Evolutionary conservation across 2,888 invertebrate species (phyloP), one percentile per base, ranked within the genome.

Genomic region (Anthoptus insignis): DNA sequence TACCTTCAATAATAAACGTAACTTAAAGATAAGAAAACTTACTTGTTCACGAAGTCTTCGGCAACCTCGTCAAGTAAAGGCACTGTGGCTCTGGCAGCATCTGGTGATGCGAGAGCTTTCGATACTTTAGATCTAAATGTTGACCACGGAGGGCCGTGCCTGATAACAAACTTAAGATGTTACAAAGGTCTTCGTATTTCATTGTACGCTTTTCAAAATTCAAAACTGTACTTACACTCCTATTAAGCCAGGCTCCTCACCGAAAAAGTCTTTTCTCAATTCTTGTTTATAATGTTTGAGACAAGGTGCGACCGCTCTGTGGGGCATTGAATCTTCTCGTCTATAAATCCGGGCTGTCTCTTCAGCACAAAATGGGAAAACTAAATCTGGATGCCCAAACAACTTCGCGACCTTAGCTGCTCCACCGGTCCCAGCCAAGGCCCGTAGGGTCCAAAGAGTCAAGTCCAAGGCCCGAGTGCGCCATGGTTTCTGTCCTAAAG

Each of bases 131-230:
- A 96, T 71, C 98, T 94, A 81, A 98, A 96, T 72, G 94, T 94
- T 80, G 98, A 97, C 98, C 98, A 98, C 77, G 96, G 96, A 78
- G 96, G 95, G 0, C 98, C 98, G 83, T 98, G 98, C 70, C 98
- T 98, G 87, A 9, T 49, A 73, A 24, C 19, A 47, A 16, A 52
- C 1, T 16, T 39, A 47, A 64, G 11, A 22, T 47, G 11, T 39
- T 60, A 19, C 37, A 37, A 37, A 32, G 19, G 11, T 19, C 19
- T 9, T 9, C 14, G 11, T 2, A 9, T 39, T 11, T 13, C 2
- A 16, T 1, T 39, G 0, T 7, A 14, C 13, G 32, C 14, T 11
- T 21, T 45, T 11, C 1, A 32, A 32, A 42, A n/a, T 16, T 7
- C 21, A 22, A 39, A 29, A 22, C 11, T 59, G 2, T 34, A 94